phyloP scores from a whole-genome alignment of 2,888 invertebrate genomes.

The Eumacrocentrus americanus region DNA sequence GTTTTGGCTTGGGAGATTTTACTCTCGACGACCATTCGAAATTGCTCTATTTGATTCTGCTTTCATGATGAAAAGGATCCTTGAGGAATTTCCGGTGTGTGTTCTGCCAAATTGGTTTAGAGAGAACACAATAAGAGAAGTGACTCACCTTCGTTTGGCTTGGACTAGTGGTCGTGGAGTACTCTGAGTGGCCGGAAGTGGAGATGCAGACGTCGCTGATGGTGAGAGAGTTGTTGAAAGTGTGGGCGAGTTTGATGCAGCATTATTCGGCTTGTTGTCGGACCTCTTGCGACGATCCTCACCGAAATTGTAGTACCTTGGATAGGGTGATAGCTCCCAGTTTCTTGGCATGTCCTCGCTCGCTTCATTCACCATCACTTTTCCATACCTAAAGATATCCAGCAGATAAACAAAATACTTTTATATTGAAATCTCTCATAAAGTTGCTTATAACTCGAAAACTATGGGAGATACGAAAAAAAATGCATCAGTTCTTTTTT shows the following conservation, averaged over 20 bases:
- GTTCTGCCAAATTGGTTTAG: background rate
- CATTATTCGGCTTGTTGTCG: slow-evolving; percentile 39
- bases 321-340: slow-evolving; percentile 46
- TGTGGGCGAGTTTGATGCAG: slow-evolving; percentile 36
- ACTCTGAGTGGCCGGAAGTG: slow-evolving; percentile 29
- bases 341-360: slow-evolving; percentile 44
- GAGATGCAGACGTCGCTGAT: slow-evolving; percentile 38
- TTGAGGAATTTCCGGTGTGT: no score
- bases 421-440: no score
- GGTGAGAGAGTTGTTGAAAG: slow-evolving; percentile 35
- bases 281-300: slow-evolving; percentile 54
- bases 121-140: no score
- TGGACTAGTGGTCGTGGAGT: slow-evolving; percentile 36
- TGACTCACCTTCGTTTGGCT: slow-evolving; percentile 40
- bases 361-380: slow-evolving; percentile 49
- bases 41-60: background rate
- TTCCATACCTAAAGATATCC: slow-evolving; percentile 52
- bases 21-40: no score
- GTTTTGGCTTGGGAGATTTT: background rate
- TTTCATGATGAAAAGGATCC: no score
- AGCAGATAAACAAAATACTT: no score
- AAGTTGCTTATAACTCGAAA: no score
- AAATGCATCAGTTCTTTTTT: background rate
- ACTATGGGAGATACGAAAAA: no score
- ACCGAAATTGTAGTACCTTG: slow-evolving; percentile 43